phyloP scores from a whole-genome alignment of 2,888 invertebrate species.

The Tiliacea aurago region DNA sequence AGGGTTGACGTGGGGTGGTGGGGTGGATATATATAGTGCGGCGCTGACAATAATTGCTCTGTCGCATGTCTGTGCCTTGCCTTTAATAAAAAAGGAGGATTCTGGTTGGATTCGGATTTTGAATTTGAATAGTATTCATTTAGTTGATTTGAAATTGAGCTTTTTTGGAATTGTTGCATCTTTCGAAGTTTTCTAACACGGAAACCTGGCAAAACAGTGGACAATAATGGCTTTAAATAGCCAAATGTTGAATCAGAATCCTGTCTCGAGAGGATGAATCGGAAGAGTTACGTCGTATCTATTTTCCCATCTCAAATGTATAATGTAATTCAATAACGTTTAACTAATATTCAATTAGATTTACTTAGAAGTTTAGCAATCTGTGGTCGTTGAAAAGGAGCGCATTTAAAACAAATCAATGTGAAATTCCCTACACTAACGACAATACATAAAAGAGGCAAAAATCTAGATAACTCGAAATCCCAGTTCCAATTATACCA shows the following conservation, averaged over 20 bases:
- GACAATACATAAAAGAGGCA: neutral
- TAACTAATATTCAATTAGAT: neutral
- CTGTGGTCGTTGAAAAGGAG: neutral
- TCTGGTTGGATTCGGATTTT: slow-evolving; percentile 32
- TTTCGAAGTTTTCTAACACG: neutral
- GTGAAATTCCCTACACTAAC: neutral
- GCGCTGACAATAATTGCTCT: slow-evolving; percentile 53
- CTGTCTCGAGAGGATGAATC: neutral
- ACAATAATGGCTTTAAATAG: neutral
- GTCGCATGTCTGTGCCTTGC: slow-evolving; percentile 38
- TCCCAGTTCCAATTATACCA: slow-evolving; percentile 38
- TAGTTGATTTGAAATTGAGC: neutral
- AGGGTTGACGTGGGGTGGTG: slow-evolving; percentile 53
- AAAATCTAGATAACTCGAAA: slow-evolving; percentile 9
- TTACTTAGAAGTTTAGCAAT: neutral
- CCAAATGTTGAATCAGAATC: neutral
- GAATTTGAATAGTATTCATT: slow-evolving; percentile 23
- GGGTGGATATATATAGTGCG: slow-evolving; percentile 44
- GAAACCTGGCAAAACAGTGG: neutral
- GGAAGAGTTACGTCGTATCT: neutral
- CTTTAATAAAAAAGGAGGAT: slow-evolving; percentile 33
- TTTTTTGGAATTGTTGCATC: neutral
- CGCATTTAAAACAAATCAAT: neutral
- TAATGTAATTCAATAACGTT: neutral
- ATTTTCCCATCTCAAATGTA: neutral